phyloP scores from a whole-genome alignment of 2,797 vertebrate genomes.

The Tangara arthus region DNA sequence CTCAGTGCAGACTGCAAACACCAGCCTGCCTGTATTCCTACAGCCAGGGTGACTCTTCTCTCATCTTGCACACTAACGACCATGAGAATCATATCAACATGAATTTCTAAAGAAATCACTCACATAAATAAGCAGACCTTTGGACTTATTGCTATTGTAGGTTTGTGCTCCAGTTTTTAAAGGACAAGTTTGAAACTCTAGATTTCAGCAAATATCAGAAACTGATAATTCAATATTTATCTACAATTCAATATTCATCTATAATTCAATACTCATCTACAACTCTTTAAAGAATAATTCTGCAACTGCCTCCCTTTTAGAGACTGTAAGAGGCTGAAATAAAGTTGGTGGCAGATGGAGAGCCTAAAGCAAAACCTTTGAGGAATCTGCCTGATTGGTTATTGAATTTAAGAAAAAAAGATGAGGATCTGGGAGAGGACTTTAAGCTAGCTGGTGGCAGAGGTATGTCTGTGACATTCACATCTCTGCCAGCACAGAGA shows the following conservation, averaged over 20 bases:
- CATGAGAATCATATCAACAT: neutral
- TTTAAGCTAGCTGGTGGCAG: neutral
- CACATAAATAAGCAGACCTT: neutral
- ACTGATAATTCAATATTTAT: conserved; percentile 18
- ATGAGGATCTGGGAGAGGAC: neutral
- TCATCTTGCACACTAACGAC: neutral
- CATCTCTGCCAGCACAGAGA: neutral
- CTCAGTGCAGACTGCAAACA: neutral
- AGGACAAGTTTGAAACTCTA: conserved; percentile 24
- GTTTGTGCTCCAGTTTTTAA: conserved; percentile 2
- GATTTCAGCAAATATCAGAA: conserved; percentile 37
- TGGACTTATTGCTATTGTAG: neutral
- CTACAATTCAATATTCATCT: neutral
- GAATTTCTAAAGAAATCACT: neutral
- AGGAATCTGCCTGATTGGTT: neutral
- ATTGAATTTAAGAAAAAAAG: neutral
- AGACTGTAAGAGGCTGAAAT: neutral
- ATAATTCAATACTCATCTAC: neutral
- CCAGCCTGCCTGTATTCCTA: neutral
- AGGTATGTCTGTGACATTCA: neutral
- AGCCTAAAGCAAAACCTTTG: neutral
- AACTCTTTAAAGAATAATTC: neutral
- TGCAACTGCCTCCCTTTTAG: neutral
- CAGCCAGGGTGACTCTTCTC: neutral
- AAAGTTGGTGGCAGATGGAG: neutral